phyloP scores from a whole-genome alignment of 2,888 invertebrate species.

The Pammene aurita region DNA sequence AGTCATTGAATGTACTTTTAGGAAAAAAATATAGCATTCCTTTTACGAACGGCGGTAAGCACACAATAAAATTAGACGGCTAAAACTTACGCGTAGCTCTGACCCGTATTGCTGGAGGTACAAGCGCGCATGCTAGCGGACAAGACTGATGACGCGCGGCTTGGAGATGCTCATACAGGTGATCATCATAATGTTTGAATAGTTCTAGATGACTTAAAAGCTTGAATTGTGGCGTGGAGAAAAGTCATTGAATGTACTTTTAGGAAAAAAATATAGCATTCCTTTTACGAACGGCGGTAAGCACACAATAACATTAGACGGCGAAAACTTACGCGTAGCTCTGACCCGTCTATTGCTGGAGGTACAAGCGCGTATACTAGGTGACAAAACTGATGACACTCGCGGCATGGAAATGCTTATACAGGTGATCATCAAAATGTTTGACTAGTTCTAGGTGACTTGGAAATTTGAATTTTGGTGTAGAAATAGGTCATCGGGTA shows the following conservation, averaged over 20 bases:
- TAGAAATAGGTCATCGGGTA: too few species aligned
- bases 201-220: not conserved
- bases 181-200: not conserved
- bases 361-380: conserved; percentile 86
- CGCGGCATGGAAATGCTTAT: conserved; percentile 85
- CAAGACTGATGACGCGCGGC: conserved; percentile 91
- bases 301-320: conserved; percentile 82
- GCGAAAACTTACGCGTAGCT: conserved; percentile 86
- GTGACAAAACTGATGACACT: conserved; percentile 89
- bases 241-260: too few species aligned
- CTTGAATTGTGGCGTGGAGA: not conserved
- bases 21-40: too few species aligned
- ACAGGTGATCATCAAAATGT: conserved; percentile 59
- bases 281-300: conserved; percentile 75
- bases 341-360: conserved; percentile 84
- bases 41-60: conserved; percentile 67
- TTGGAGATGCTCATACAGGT: conserved; percentile 83
- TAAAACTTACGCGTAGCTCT: conserved; percentile 86
- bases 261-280: conserved; percentile 53
- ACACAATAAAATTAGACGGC: conserved; percentile 84
- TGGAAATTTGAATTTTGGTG: not conserved
- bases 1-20: too few species aligned
- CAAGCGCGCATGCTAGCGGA: conserved; percentile 85
- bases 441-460: not conserved
- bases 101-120: conserved; percentile 82